Conservation (phyloP, 2,113 vertebrate genomes). For the Hyla sarda region DNA sequence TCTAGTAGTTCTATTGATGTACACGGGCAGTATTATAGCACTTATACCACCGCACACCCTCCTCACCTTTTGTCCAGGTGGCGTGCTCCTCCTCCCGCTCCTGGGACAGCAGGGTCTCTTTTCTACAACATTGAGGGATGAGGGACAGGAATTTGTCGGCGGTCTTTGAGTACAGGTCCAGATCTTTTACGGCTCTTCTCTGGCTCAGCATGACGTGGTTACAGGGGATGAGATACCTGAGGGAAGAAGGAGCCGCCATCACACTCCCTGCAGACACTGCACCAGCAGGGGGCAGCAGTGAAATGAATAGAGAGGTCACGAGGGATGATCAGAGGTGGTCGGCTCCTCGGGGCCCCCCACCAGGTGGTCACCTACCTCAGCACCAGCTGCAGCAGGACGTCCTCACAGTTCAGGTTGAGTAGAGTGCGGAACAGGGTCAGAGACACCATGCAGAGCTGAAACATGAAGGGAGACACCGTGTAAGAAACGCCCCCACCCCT, state of each 20-base stretch:
- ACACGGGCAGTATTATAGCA: not conserved
- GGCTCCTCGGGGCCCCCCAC: no score
- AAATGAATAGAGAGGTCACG: no score
- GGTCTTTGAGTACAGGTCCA: constrained; percentile 90
- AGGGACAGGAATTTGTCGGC: constrained; percentile 93
- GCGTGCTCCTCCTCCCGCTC: constrained; percentile 81
- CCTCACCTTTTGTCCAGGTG: constrained; percentile 84
- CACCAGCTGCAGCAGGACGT: constrained; percentile 93
- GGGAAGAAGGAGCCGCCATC: not conserved
- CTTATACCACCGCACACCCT: not conserved
- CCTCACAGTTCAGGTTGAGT: constrained; percentile 93
- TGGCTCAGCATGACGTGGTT: constrained; percentile 97
- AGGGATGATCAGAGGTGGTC: no score
- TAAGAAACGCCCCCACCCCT: no score
- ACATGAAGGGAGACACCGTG: no score
- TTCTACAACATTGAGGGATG: constrained; percentile 88
- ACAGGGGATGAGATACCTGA: constrained; percentile 94
- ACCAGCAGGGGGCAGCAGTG: no score
- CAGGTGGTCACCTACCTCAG: constrained; percentile 82
- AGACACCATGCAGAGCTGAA: constrained; percentile 97
- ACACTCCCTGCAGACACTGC: no score
- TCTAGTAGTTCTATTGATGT: not conserved
- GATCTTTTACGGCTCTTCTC: constrained; percentile 87
- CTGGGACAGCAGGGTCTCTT: constrained; percentile 65
- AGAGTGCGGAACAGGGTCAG: constrained; percentile 95